Percentiles rank a stretch among this genome's conserved stretches.
These are phyloP conservation scores for Lymantria monacha DNA, from an alignment of 2,888 invertebrate genomes.

Conservation along the genomic window DNA sequence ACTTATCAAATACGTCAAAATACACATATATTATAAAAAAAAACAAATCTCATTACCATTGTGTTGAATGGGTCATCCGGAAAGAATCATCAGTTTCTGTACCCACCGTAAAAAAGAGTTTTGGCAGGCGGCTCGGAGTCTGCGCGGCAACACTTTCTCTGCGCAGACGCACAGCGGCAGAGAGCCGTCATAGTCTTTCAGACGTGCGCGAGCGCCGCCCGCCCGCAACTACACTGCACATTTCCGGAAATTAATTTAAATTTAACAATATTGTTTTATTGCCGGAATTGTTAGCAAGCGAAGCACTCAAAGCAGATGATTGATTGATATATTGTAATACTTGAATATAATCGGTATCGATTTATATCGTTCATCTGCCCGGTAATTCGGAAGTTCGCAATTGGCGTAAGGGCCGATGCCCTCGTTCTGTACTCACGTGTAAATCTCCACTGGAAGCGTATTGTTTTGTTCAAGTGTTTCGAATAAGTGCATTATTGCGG, in stretches of 20 bases:
- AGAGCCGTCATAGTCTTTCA: slow-evolving; percentile 61
- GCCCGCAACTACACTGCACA: slow-evolving; percentile 41
- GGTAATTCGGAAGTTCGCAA: slow-evolving; percentile 49
- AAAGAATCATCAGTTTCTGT: slow-evolving; percentile 70
- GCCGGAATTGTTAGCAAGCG: slow-evolving; percentile 29
- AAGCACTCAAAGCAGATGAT: slow-evolving; percentile 29
- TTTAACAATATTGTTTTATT: slow-evolving; percentile 33
- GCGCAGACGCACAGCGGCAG: slow-evolving; percentile 56
- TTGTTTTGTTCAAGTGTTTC: slow-evolving; percentile 41
- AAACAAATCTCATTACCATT: slow-evolving; percentile 20
- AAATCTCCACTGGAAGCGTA: slow-evolving; percentile 36
- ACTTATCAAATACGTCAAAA: too few relatives aligned
- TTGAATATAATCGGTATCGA: slow-evolving; percentile 32
- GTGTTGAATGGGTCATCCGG: slow-evolving; percentile 56
- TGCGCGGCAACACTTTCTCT: slow-evolving; percentile 77
- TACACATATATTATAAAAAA: too few relatives aligned
- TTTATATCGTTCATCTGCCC: slow-evolving; percentile 38
- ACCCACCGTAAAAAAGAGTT: slow-evolving; percentile 68
- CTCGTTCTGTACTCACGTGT: slow-evolving; percentile 41
- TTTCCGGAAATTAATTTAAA: slow-evolving; percentile 43
- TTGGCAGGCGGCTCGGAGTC: slow-evolving; percentile 80
- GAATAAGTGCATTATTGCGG: slow-evolving; percentile 54
- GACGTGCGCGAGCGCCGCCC: slow-evolving; percentile 60
- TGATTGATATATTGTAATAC: slow-evolving; percentile 43
- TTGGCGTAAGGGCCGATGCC: slow-evolving; percentile 48